These are phyloP conservation scores for Condylura cristata DNA, from an alignment of 2,113 vertebrate genomes.

Conservation along the genomic window DNA sequence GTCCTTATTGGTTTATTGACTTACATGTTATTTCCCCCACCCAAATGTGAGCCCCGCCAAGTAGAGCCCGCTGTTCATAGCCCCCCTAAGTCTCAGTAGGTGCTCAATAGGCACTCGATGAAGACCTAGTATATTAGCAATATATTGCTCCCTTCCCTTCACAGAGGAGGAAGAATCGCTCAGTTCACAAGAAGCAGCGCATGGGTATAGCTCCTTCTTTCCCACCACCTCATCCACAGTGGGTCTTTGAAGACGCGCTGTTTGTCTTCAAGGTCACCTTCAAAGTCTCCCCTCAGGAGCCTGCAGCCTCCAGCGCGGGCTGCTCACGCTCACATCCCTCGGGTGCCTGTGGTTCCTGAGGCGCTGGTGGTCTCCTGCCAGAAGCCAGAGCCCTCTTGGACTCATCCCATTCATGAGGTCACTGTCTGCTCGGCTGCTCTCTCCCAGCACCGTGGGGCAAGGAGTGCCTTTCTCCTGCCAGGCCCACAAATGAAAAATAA, in stretches of 20 bases:
- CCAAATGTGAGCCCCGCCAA: not conserved
- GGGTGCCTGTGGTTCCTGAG: not conserved
- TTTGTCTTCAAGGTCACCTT: slow-evolving; percentile 23
- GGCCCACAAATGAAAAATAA: slow-evolving; percentile 23
- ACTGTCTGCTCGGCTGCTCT: not conserved
- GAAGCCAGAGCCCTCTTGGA: not conserved
- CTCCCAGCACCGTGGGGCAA: accelerated
- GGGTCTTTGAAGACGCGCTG: not conserved
- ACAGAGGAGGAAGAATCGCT: accelerated
- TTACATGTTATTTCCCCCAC: not conserved
- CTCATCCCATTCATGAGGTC: not conserved
- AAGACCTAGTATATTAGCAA: not conserved
- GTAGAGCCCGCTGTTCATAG: not conserved
- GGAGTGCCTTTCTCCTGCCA: not conserved
- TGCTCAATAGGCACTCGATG: not conserved
- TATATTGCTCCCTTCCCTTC: not conserved
- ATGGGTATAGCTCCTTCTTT: not conserved
- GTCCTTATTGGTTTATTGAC: not conserved
- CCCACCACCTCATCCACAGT: not conserved
- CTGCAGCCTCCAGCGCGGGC: not conserved
- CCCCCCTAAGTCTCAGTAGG: not conserved
- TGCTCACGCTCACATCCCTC: not conserved
- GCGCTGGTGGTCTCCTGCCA: not conserved
- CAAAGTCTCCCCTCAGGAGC: not conserved
- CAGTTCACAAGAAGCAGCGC: not conserved